Percentiles rank a stretch among this genome's conserved stretches.
phyloP scores from a whole-genome alignment of 1,140 invertebrate species.

The Drosophila elegans region DNA sequence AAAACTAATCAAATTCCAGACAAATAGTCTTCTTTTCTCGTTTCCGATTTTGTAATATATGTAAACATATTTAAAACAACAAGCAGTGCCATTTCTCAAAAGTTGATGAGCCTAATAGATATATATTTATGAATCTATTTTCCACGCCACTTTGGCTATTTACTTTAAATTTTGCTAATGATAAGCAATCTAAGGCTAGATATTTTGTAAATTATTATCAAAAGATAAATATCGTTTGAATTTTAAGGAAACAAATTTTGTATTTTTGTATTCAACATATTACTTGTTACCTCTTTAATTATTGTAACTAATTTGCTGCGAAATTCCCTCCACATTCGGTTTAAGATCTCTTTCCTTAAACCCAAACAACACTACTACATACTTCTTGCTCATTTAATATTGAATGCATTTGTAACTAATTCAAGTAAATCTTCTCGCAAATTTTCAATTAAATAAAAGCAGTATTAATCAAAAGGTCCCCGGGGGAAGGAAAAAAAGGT shows the following conservation, averaged over 20 bases:
- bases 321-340: neutral
- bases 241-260: too few relatives aligned
- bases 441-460: constrained; percentile 77
- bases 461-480: constrained; percentile 68
- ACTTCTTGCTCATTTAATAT: constrained; percentile 36
- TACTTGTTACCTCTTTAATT: too few relatives aligned
- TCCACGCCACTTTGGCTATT: too few relatives aligned
- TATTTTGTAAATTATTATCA: too few relatives aligned
- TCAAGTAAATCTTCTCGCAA: constrained; percentile 56
- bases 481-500: neutral
- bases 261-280: too few relatives aligned
- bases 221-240: too few relatives aligned
- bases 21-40: neutral
- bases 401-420: constrained; percentile 58
- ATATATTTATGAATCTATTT: too few relatives aligned
- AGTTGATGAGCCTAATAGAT: neutral
- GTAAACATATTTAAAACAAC: too few relatives aligned
- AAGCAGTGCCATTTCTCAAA: neutral
- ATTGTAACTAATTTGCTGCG: too few relatives aligned
- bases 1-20: neutral
- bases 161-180: too few relatives aligned
- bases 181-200: too few relatives aligned
- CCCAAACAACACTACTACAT: neutral
- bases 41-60: too few relatives aligned
- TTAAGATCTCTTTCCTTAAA: neutral